Evolutionary conservation across 2,113 vertebrate species (phyloP), one percentile per base, ranked within the genome.

Genomic region (Sphaerodactylus townsendi): DNA sequence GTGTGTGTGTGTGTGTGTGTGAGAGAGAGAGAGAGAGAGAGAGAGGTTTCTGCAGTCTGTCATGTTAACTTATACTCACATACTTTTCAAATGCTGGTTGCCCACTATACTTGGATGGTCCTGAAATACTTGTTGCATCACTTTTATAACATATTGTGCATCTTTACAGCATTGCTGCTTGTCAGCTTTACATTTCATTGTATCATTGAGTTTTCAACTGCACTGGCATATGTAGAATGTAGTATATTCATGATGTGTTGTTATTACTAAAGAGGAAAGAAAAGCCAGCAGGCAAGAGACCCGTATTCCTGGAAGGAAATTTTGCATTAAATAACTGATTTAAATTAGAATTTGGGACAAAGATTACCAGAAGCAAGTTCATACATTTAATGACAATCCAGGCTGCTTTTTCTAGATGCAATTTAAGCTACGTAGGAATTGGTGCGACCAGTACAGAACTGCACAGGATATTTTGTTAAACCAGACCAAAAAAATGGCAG

Each of bases 401-500:
- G 84, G 64, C 62, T 92, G 87, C 72, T 93, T 25, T 94, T 93
- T 92, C 81, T 87, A 91, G 88, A 81, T 75, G 81, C 56, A 87
- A 85, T 91, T 85, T 90, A 87, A 82, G 85, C 92, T 92, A 95
- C 90, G 90, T 82, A 93, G 83, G 89, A 92, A 0, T 10, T 81
- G 82, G 82, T 85, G 94, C 94, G 92, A 72, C 79, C 82, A 86
- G 73, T 66, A 79, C 86, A 79, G 93, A 94, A 93, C 90, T 91
- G 46, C 35, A 71, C 86, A 79, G 72, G 41, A 88, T 86, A 62
- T 90, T 92, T 89, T 91, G 71, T 93, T 88, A 35, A 81, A 74
- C 14, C 30, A 33, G 30, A 74, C 30, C 33, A 53, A 77, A 53
- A 77, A 59, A 59, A 59, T 64, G 79, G 86, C 64, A 84, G 1